These are phyloP conservation scores for Strix occidentalis DNA, from an alignment of 2,797 vertebrate genomes.

Conservation along the genomic window DNA sequence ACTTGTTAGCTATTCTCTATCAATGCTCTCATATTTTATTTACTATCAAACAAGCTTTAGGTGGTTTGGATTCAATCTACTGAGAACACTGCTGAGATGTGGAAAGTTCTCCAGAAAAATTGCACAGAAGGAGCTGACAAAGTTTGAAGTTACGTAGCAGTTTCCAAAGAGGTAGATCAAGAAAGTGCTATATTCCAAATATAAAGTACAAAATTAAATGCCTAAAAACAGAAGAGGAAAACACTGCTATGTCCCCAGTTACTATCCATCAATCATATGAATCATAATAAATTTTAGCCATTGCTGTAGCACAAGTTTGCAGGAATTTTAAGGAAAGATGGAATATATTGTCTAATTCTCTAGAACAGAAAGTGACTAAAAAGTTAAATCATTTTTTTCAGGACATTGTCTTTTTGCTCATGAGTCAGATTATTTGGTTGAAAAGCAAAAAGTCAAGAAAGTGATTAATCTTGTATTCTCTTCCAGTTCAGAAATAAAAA, in stretches of 20 bases:
- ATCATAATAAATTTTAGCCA: background rate
- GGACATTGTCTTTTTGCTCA: background rate
- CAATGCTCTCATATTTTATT: background rate
- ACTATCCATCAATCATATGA: background rate
- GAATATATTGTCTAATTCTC: background rate
- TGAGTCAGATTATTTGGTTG: background rate
- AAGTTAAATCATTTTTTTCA: background rate
- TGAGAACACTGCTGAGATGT: background rate
- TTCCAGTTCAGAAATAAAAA: slow-evolving; percentile 13
- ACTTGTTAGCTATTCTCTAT: background rate
- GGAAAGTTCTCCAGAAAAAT: background rate
- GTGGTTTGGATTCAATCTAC: background rate
- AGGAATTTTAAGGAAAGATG: background rate
- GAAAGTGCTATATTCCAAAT: background rate
- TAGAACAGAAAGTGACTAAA: background rate
- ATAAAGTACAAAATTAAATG: background rate
- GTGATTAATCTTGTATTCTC: background rate
- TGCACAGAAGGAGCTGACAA: background rate
- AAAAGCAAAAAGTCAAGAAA: background rate
- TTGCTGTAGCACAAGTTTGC: background rate
- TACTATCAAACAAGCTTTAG: background rate
- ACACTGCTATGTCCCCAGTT: background rate
- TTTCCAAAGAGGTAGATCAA: background rate
- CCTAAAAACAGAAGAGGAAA: background rate
- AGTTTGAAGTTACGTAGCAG: background rate